Conservation (phyloP, 1,140 invertebrate species). For the Drosophila aff. region DNA sequence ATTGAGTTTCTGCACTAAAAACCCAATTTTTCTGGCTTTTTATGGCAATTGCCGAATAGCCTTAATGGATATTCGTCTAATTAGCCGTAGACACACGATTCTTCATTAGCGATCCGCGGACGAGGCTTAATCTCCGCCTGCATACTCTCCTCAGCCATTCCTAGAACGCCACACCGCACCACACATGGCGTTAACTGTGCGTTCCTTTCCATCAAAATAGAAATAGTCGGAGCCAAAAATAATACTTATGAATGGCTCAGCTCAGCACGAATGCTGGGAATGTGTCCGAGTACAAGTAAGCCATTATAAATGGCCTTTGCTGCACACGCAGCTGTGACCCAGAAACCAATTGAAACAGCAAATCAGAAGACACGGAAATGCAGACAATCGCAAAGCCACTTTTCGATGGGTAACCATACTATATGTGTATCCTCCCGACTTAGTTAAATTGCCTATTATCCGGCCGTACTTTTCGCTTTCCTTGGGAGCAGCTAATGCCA, state of each 20-base stretch:
- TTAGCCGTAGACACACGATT: slow-evolving; percentile 65
- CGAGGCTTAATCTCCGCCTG: slow-evolving; percentile 40
- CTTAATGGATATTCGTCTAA: slow-evolving; percentile 71
- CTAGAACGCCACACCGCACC: slow-evolving; percentile 2
- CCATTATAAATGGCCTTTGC: slow-evolving; percentile 33
- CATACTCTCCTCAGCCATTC: slow-evolving; percentile 34
- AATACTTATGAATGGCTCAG: slow-evolving; percentile 22
- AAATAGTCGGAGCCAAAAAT: slow-evolving; percentile 37
- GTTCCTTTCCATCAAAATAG: slow-evolving; percentile 47
- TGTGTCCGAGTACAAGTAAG: slow-evolving; percentile 22
- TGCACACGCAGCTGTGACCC: slow-evolving; percentile 59
- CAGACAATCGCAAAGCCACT: slow-evolving; percentile 32
- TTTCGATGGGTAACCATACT: slow-evolving; percentile 5
- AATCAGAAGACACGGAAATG: slow-evolving; percentile 26
- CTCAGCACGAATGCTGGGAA: slow-evolving; percentile 39
- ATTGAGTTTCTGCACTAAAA: slow-evolving; percentile 78
- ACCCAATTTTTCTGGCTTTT: slow-evolving; percentile 63
- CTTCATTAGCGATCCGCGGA: slow-evolving; percentile 48
- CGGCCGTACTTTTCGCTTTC: slow-evolving; percentile 39
- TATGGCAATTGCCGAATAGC: slow-evolving; percentile 51
- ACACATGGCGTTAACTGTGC: slow-evolving; percentile 46
- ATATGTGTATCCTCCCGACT: background rate
- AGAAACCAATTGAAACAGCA: slow-evolving; percentile 33
- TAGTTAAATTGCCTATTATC: slow-evolving; percentile 23
- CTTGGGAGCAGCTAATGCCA: slow-evolving; percentile 16